Conservation (phyloP, 2,113 vertebrate genomes). For the Lagopus leucura region DNA sequence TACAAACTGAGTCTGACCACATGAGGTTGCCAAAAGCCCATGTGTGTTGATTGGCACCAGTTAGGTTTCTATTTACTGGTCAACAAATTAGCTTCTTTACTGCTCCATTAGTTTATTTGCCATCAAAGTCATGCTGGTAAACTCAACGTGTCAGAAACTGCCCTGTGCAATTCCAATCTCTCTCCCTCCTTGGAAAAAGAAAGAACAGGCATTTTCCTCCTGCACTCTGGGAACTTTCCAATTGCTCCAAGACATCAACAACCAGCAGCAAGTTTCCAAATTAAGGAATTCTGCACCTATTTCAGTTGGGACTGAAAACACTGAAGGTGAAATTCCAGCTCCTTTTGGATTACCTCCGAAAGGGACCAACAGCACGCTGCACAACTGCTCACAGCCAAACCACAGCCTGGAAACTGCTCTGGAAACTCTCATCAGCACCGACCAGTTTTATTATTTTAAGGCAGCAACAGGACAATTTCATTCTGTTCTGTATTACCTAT, state of each 20-base stretch:
- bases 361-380: accelerated
- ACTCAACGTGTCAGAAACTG: background rate
- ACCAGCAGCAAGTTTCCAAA: background rate
- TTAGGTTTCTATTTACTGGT: background rate
- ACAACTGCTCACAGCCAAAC: background rate
- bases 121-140: background rate
- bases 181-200: background rate
- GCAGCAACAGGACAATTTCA: background rate
- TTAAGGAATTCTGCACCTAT: background rate
- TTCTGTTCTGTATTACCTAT: background rate
- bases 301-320: background rate
- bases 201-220: accelerated
- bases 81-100: background rate
- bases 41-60: background rate
- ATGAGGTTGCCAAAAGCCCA: background rate
- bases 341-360: accelerated
- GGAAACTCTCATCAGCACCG: background rate
- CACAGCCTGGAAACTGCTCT: background rate
- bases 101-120: background rate
- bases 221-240: background rate
- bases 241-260: background rate
- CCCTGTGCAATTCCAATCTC: background rate
- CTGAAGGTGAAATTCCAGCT: accelerated
- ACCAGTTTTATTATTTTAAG: background rate
- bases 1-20: background rate